Conservation (phyloP, 2,797 vertebrate genomes). For the Sarcophilus harrisii region DNA sequence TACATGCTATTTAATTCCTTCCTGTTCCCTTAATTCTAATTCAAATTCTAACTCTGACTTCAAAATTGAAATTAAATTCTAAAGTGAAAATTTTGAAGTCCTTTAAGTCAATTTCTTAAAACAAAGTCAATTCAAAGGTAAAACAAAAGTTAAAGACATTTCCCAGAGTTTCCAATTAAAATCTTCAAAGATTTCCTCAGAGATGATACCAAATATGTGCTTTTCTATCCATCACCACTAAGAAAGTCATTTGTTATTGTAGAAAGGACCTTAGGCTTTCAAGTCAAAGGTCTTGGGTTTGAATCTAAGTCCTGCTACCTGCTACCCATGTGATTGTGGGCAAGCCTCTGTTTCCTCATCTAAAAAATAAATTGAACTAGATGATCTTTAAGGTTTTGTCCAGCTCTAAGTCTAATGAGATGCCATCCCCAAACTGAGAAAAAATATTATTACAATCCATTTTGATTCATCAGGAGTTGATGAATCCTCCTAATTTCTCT, state of each 20-base stretch:
- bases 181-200: slow-evolving; percentile 28
- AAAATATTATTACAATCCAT: background rate
- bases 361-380: background rate
- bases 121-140: slow-evolving; percentile 55
- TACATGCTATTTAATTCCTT: slow-evolving; percentile 42
- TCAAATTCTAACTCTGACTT: slow-evolving; percentile 20
- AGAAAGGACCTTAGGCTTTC: background rate
- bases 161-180: slow-evolving; percentile 49
- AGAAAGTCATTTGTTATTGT: background rate
- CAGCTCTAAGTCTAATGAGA: background rate
- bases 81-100: slow-evolving; percentile 36
- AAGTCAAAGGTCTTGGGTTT: background rate
- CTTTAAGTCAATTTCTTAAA: slow-evolving; percentile 42
- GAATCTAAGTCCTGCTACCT: background rate
- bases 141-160: slow-evolving; percentile 46
- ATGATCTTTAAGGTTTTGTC: background rate
- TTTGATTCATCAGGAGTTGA: slow-evolving; percentile 31
- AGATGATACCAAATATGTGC: slow-evolving; percentile 48
- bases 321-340: background rate
- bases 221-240: slow-evolving; percentile 44
- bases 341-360: background rate
- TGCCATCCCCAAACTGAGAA: slow-evolving; percentile 43
- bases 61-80: slow-evolving; percentile 53
- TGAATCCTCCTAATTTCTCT: too few species aligned
- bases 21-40: background rate